Evolutionary conservation across 2,888 invertebrate species (phyloP).

Genomic region (Drosophila diplacantha): DNA sequence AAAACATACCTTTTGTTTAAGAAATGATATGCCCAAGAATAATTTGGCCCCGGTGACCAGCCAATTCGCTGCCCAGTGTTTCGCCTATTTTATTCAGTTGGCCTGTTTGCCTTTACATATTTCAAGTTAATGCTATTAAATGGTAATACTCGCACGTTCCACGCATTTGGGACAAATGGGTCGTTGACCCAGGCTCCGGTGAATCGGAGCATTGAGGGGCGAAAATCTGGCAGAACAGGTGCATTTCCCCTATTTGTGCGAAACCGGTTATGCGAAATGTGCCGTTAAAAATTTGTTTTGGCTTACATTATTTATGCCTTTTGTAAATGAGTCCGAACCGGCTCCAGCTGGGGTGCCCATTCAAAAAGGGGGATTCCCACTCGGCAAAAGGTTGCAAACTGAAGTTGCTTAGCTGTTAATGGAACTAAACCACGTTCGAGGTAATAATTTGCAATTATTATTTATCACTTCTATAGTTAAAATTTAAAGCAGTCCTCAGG

Average conservation of each 20-base stretch:
- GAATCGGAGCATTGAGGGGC: constrained; percentile 6
- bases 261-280: constrained; percentile 51
- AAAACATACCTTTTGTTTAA: neutral
- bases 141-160: constrained; percentile 59
- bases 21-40: neutral
- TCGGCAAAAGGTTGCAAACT: constrained; percentile 17
- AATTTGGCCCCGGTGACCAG: no score
- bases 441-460: constrained; percentile 12
- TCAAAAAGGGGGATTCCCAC: neutral
- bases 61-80: constrained; percentile 5
- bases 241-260: constrained; percentile 36
- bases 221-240: constrained; percentile 22
- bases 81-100: constrained; percentile 35
- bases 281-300: constrained; percentile 54
- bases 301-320: constrained; percentile 56
- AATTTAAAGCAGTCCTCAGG: neutral
- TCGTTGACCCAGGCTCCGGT: constrained; percentile 27
- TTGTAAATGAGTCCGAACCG: constrained; percentile 34
- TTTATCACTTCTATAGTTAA: neutral
- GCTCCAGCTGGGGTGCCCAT: constrained; percentile 9
- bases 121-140: constrained; percentile 63
- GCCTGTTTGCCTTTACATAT: constrained; percentile 44
- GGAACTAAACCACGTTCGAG: constrained; percentile 14
- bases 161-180: constrained; percentile 18
- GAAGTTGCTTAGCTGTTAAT: constrained; percentile 31